Conservation (phyloP, 2,797 vertebrate genomes). For the Poecilia wingei region DNA sequence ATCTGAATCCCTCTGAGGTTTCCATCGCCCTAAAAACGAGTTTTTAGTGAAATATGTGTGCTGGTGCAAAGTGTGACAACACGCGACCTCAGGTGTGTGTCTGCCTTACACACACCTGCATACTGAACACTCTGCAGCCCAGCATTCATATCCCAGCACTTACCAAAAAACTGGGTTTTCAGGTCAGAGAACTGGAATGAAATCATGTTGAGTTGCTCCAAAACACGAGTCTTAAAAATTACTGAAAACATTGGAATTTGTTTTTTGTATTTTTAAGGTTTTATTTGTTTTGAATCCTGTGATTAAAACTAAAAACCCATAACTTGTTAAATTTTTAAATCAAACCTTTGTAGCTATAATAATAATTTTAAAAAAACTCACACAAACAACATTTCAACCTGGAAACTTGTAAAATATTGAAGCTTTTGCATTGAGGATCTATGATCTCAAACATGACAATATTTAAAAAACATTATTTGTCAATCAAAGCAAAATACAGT, state of each 20-base stretch:
- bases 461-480: neutral
- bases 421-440: neutral
- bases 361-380: too few species aligned
- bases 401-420: neutral
- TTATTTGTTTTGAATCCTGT: neutral
- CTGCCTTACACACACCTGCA: conserved; percentile 29
- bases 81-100: conserved; percentile 45
- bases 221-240: neutral
- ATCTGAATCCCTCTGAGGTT: conserved; percentile 52
- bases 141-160: neutral
- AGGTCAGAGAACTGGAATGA: neutral
- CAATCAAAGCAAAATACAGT: neutral
- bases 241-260: neutral
- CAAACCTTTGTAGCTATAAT: neutral
- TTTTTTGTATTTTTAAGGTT: neutral
- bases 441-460: neutral
- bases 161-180: neutral
- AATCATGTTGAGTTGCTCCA: neutral
- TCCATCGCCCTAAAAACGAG: conserved; percentile 65
- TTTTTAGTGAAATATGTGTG: conserved; percentile 66
- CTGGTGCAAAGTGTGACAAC: conserved; percentile 56
- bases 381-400: neutral
- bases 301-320: neutral
- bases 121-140: neutral
- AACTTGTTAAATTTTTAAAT: neutral